Evolutionary conservation across 2,888 invertebrate genomes (phyloP).

Genomic region (Drosophila lacicola): DNA sequence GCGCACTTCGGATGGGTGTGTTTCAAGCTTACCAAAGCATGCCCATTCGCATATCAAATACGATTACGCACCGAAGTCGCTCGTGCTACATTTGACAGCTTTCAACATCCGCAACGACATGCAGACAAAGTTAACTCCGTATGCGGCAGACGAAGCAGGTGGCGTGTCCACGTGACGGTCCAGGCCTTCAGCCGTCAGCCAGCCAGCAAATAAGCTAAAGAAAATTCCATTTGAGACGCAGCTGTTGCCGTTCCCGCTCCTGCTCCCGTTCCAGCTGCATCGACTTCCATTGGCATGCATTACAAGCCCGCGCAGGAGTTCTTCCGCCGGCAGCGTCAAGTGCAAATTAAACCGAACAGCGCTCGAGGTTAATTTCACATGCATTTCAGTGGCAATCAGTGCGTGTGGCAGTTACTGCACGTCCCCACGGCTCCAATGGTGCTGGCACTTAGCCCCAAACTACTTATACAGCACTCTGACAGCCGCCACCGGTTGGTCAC

Average conservation of each 20-base stretch:
- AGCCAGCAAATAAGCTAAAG: constrained; percentile 74
- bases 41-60: constrained; percentile 39
- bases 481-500: constrained; percentile 27
- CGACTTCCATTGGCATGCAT: constrained; percentile 62
- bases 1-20: constrained; percentile 18
- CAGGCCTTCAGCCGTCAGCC: constrained; percentile 59
- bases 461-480: constrained; percentile 66
- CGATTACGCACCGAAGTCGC: constrained; percentile 35
- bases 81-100: constrained; percentile 52
- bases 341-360: constrained; percentile 78
- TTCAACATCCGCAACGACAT: constrained; percentile 51
- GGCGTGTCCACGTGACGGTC: constrained; percentile 45
- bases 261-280: constrained; percentile 10
- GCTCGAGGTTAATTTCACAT: constrained; percentile 79
- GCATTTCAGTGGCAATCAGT: constrained; percentile 79
- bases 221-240: constrained; percentile 76
- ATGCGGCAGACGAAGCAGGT: constrained; percentile 16
- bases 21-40: constrained; percentile 1
- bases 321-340: constrained; percentile 58
- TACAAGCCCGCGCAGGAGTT: constrained; percentile 34
- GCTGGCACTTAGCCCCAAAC: constrained; percentile 69
- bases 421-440: constrained; percentile 27
- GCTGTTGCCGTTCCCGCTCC: constrained; percentile 12
- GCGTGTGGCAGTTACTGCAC: constrained; percentile 62
- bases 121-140: constrained; percentile 46